Percentiles rank a stretch among this genome's conserved stretches.
Evolutionary conservation across 2,797 vertebrate genomes (phyloP).

Genomic region (Poeciliopsis turneri): DNA sequence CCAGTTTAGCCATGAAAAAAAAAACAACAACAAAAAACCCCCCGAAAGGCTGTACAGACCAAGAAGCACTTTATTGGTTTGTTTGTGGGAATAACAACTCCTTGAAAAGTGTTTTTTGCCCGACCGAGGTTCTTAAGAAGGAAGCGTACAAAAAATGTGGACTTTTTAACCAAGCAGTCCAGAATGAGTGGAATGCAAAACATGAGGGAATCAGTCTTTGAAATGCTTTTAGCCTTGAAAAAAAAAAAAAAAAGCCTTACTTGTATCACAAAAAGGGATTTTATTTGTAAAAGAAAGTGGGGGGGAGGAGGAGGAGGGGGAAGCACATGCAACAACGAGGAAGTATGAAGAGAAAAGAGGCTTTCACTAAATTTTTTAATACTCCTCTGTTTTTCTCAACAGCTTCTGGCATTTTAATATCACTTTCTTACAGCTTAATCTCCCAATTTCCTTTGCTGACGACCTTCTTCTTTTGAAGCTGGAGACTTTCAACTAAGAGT

Average conservation of each 20-base stretch:
- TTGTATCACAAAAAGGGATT: background rate
- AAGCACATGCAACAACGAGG: background rate
- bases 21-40: background rate
- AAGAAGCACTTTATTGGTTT: background rate
- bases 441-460: background rate
- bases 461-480: background rate
- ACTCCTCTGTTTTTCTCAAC: background rate
- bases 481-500: background rate
- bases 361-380: background rate
- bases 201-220: background rate
- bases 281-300: background rate
- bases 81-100: background rate
- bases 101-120: background rate
- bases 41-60: background rate
- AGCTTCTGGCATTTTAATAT: background rate
- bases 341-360: background rate
- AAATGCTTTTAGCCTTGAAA: slow-evolving; percentile 9
- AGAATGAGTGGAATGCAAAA: background rate
- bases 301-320: background rate
- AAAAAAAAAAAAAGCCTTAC: background rate
- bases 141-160: background rate
- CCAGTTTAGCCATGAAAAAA: background rate
- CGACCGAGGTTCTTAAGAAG: background rate
- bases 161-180: background rate
- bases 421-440: background rate